Conservation (phyloP, 2,113 vertebrate genomes). For the Rostratula benghalensis region DNA sequence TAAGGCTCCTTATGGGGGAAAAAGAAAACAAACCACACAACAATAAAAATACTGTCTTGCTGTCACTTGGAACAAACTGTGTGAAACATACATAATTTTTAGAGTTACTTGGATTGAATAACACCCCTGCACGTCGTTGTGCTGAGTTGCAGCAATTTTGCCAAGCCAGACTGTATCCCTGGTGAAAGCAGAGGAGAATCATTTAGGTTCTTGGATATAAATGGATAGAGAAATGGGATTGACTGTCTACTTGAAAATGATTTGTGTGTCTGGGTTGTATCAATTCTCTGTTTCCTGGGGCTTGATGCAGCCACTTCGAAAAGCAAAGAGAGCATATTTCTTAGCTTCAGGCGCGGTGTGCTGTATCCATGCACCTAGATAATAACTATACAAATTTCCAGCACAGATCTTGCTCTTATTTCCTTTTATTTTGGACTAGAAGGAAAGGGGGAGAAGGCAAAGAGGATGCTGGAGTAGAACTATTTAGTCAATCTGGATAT, state of each 20-base stretch:
- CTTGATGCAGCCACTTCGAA: background rate
- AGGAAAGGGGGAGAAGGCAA: background rate
- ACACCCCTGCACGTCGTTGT: rapidly evolving
- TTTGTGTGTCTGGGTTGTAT: constrained; percentile 40
- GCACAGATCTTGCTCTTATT: rapidly evolving
- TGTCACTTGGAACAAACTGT: rapidly evolving
- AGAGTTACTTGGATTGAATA: background rate
- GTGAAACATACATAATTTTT: background rate
- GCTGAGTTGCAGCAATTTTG: background rate
- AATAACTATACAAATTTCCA: background rate
- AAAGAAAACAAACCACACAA: too few species aligned
- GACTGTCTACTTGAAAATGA: background rate
- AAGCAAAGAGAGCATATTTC: background rate
- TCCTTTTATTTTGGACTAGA: background rate
- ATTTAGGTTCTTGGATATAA: background rate
- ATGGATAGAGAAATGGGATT: background rate
- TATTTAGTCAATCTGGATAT: background rate
- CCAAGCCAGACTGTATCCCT: background rate
- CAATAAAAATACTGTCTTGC: background rate
- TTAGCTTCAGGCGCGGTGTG: background rate
- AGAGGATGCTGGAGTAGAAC: background rate
- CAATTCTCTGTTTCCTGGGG: background rate
- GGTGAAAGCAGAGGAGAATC: background rate
- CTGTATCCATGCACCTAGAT: background rate
- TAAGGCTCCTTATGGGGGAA: background rate